Percentiles rank a stretch among this genome's conserved stretches.
Conservation (phyloP, 2,888 invertebrate species). For the Ceramica pisi region DNA sequence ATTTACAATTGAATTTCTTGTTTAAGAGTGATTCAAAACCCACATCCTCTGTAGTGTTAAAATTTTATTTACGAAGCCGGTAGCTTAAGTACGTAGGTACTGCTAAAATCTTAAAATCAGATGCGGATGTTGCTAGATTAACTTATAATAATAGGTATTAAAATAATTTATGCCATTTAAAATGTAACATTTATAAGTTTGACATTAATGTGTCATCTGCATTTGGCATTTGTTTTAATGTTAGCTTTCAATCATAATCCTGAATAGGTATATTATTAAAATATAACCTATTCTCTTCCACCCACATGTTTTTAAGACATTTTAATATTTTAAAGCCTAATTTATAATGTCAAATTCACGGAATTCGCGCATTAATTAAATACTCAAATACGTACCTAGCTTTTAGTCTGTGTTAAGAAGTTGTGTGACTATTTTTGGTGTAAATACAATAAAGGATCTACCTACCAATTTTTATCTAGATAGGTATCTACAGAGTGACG, state of each 20-base stretch:
- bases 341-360: conserved; percentile 43
- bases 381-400: background rate
- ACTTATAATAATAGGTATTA: background rate
- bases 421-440: too few species aligned
- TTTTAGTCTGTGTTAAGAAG: too few species aligned
- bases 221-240: conserved; percentile 55
- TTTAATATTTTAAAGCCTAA: conserved; percentile 20
- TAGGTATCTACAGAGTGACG: too few species aligned
- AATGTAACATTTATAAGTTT: conserved; percentile 27
- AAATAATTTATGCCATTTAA: conserved; percentile 27
- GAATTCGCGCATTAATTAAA: conserved; percentile 21
- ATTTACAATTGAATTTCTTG: too few species aligned
- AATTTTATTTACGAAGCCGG: too few species aligned
- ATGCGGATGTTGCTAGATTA: conserved; percentile 33
- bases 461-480: too few species aligned
- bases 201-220: conserved; percentile 44
- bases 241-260: conserved; percentile 47
- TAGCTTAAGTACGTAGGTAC: too few species aligned
- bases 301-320: conserved; percentile 42
- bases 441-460: too few species aligned
- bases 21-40: too few species aligned
- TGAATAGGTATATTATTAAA: conserved; percentile 20
- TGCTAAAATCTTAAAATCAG: conserved; percentile 2
- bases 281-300: conserved; percentile 31
- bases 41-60: too few species aligned